Evolutionary conservation across 2,888 invertebrate species (phyloP), one percentile per base, ranked within the genome.

Genomic region (Drosophila subquinaria): DNA sequence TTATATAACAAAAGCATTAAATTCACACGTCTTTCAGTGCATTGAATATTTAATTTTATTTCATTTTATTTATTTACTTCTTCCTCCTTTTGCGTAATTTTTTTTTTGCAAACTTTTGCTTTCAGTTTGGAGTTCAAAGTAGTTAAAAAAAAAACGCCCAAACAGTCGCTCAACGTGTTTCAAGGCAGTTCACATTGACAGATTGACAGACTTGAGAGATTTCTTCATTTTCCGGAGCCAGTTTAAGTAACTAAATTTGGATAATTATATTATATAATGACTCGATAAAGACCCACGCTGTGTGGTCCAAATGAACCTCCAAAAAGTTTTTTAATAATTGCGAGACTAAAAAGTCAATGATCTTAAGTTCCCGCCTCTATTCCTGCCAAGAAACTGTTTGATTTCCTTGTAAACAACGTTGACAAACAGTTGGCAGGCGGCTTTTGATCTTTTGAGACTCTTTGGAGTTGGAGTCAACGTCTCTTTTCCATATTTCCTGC

Each of bases 391-490:
- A 76, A 33, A 64, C 69, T 75, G 63, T 88, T 82, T 88, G 86
- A 80, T 86, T 84, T 88, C 76, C 83, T 56, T 73, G 83, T 88
- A 84, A 88, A 88, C 83, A 68, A 63, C 65, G 88, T 84, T 84
- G 89, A 84, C 84, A 84, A 73, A 73, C 68, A 65, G 65, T 76
- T 69, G 79, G 63, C 63, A 63, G 69, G 40, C 70, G 78, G 69
- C 83, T 76, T 82, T 80, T 82, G 82, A 82, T 82, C 82, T 86
- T 73, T 65, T 47, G 48, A 59, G 70, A 38, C 50, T 53, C 50
- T 47, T 33, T 23, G 23, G 10, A 35, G 33, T 17, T 65, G 35
- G 48, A 69, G 53, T 64, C 17, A n/a, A n/a, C 50, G 69, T 23
- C 52, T 63, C 40, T 52, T 38, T 30, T 36, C 33, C 10, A 35